Percentiles rank a stretch among this genome's conserved stretches.
These are phyloP conservation scores for Tor tambroides DNA, from an alignment of 2,113 vertebrate genomes.

Conservation along the genomic window DNA sequence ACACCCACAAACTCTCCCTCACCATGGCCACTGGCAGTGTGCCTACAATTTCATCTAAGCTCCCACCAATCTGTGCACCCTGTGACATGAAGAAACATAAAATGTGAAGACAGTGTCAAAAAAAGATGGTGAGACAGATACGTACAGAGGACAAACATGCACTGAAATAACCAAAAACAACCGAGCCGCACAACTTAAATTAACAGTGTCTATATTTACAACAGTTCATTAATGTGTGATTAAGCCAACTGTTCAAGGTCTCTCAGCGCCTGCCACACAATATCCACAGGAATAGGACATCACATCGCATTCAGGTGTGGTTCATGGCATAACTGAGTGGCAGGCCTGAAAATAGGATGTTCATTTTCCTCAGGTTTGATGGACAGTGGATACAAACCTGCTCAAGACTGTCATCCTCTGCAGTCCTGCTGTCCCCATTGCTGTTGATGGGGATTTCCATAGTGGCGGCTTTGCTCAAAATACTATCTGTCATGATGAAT, in stretches of 20 bases:
- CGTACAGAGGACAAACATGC: slow-evolving; percentile 22
- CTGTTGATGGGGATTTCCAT: slow-evolving; percentile 98
- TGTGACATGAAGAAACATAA: slow-evolving; percentile 63
- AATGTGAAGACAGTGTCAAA: slow-evolving; percentile 31
- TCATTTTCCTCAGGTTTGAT: background rate
- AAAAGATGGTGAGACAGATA: slow-evolving; percentile 34
- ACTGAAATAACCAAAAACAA: background rate
- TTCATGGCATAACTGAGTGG: slow-evolving; percentile 21
- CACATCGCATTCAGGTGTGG: background rate
- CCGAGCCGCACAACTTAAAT: background rate
- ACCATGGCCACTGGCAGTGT: slow-evolving; percentile 73
- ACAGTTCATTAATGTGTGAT: slow-evolving; percentile 15
- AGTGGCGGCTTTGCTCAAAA: slow-evolving; percentile 95
- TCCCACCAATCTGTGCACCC: slow-evolving; percentile 79
- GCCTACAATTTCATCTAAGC: slow-evolving; percentile 81
- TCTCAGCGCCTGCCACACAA: background rate
- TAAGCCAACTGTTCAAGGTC: background rate
- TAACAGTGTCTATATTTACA: slow-evolving; percentile 24
- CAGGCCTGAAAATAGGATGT: background rate
- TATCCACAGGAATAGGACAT: background rate
- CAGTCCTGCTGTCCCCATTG: slow-evolving; percentile 87
- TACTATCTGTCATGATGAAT: slow-evolving; percentile 88
- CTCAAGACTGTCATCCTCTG: slow-evolving; percentile 90
- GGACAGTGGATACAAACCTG: slow-evolving; percentile 77
- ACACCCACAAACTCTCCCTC: slow-evolving; percentile 65